A percentile compares a stretch with the other conserved stretches of the same genome.
Evolutionary conservation across 2,113 vertebrate genomes (phyloP).

Genomic region (Xiphophorus maculatus): DNA sequence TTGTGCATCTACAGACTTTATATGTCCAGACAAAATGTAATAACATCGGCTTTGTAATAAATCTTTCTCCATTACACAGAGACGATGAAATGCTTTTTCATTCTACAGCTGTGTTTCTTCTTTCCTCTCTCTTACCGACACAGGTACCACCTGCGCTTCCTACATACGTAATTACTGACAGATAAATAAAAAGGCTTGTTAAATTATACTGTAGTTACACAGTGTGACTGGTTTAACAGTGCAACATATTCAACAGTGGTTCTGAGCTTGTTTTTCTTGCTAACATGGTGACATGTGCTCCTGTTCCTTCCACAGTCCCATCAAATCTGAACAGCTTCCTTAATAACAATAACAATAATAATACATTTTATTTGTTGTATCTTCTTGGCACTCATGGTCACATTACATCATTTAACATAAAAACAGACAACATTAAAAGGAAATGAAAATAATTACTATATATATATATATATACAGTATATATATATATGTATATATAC

Average conservation of each 20-base stretch:
- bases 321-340: no score
- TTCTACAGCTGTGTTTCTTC: not conserved
- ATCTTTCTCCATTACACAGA: not conserved
- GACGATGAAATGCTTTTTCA: not conserved
- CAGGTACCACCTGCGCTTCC: not conserved
- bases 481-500: no score
- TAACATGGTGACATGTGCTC: no score
- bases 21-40: not conserved
- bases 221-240: not conserved
- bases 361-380: no score
- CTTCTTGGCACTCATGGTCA: no score
- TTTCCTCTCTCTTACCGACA: not conserved
- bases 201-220: not conserved
- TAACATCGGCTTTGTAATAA: not conserved
- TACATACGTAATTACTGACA: not conserved
- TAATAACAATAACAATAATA: no score
- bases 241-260: not conserved
- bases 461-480: no score
- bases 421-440: no score
- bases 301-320: no score
- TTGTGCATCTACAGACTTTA: not conserved
- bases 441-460: no score
- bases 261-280: no score
- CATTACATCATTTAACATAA: no score
- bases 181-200: not conserved